phyloP scores from a whole-genome alignment of 2,797 vertebrate genomes.

The Triplophysa bombifrons region DNA sequence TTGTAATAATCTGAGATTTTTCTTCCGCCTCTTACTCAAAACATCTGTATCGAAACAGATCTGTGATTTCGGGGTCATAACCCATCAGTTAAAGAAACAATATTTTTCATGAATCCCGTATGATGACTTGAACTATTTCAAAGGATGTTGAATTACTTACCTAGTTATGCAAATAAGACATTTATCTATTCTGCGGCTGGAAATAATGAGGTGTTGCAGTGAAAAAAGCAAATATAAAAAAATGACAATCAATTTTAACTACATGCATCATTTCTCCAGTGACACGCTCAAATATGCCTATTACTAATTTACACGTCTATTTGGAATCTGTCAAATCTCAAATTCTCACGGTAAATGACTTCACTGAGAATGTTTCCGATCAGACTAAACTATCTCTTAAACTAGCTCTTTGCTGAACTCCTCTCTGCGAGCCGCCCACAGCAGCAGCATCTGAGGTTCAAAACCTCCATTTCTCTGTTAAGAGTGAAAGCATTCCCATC shows the following conservation, averaged over 20 bases:
- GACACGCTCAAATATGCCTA: slow-evolving; percentile 45
- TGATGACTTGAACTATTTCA: background rate
- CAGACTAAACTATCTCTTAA: background rate
- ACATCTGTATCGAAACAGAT: background rate
- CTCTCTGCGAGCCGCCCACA: background rate
- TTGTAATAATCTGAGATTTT: background rate
- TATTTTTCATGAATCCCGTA: background rate
- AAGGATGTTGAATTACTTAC: slow-evolving; percentile 39
- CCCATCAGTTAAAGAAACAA: background rate
- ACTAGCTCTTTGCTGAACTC: slow-evolving; percentile 20
- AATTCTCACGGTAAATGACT: slow-evolving; percentile 30
- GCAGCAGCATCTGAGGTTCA: slow-evolving; percentile 21
- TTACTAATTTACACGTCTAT: slow-evolving; percentile 57
- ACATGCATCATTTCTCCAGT: slow-evolving; percentile 48
- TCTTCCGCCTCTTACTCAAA: background rate
- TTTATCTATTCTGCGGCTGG: background rate
- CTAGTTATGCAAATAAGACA: slow-evolving; percentile 46
- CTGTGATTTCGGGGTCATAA: background rate
- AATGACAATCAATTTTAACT: slow-evolving; percentile 41
- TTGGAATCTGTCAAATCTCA: slow-evolving; percentile 45
- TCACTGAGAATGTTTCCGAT: slow-evolving; percentile 22
- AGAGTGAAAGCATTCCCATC: slow-evolving; percentile 12
- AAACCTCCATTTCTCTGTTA: slow-evolving; percentile 25
- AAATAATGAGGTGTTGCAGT: slow-evolving; percentile 44
- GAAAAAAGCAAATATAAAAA: slow-evolving; percentile 47